phyloP scores from a whole-genome alignment of 2,113 vertebrate genomes.

The Sphaerodactylus townsendi region DNA sequence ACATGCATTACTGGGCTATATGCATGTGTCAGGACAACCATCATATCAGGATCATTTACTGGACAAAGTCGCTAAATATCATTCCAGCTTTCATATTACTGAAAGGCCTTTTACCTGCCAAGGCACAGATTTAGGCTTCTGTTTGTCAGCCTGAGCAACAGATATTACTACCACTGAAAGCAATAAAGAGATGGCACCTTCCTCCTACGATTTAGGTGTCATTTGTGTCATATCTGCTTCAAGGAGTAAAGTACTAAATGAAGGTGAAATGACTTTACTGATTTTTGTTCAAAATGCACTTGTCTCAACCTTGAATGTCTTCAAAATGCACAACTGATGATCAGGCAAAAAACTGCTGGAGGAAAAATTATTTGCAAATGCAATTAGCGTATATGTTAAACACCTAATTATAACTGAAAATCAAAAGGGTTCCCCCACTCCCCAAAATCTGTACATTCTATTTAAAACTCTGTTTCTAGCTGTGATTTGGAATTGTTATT shows the following conservation, averaged over 20 bases:
- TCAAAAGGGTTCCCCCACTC: background rate
- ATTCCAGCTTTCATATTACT: conserved; percentile 20
- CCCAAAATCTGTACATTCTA: background rate
- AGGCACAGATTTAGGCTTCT: conserved; percentile 2
- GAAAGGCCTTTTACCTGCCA: conserved; percentile 22
- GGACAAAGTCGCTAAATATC: conserved; percentile 8
- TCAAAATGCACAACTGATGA: conserved; percentile 15
- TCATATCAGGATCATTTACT: conserved; percentile 19
- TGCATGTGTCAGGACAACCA: background rate
- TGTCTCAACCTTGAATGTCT: background rate
- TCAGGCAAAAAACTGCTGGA: background rate
- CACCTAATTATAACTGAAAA: background rate
- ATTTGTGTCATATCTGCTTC: conserved; percentile 36
- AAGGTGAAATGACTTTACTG: conserved; percentile 30
- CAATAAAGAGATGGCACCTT: background rate
- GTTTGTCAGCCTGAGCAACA: background rate
- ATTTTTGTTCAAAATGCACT: conserved; percentile 13
- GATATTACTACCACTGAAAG: conserved; percentile 33
- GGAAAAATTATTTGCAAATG: conserved; percentile 13
- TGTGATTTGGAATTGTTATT: background rate
- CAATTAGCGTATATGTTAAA: conserved; percentile 13
- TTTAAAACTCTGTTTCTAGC: conserved; percentile 1
- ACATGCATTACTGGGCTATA: background rate
- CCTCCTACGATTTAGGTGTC: conserved; percentile 30
- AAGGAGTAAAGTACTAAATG: conserved; percentile 9